Conservation (phyloP, 2,888 invertebrate genomes). For the Ophion ellenae region DNA sequence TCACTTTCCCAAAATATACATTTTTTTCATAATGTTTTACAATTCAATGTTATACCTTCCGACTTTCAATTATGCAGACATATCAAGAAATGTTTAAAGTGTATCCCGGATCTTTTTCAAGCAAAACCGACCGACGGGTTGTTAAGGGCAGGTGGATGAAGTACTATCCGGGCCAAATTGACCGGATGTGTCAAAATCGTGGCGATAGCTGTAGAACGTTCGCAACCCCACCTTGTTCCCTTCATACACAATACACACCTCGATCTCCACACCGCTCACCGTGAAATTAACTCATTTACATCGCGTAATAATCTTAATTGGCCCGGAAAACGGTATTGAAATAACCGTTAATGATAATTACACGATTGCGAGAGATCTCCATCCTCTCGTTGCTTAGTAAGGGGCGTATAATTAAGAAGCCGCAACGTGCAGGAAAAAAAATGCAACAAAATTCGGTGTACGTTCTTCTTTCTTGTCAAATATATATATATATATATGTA, state of each 20-base stretch:
- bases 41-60: too few species aligned
- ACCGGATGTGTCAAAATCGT: too few species aligned
- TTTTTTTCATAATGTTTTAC: too few species aligned
- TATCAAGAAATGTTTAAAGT: too few species aligned
- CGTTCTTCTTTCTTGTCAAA: neutral
- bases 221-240: neutral
- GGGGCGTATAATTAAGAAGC: slow-evolving; percentile 46
- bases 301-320: slow-evolving; percentile 69
- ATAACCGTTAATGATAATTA: slow-evolving; percentile 64
- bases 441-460: slow-evolving; percentile 6
- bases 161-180: too few species aligned
- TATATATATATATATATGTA: too few species aligned
- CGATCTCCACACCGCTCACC: slow-evolving; percentile 11
- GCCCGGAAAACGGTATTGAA: slow-evolving; percentile 64
- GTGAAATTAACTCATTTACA: slow-evolving; percentile 64
- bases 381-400: neutral
- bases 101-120: too few species aligned
- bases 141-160: too few species aligned
- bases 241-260: neutral
- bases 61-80: too few species aligned
- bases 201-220: neutral
- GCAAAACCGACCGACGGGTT: too few species aligned
- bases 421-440: slow-evolving; percentile 16
- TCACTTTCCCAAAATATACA: too few species aligned
- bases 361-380: slow-evolving; percentile 5